Evolutionary conservation across 2,888 invertebrate species (phyloP), one percentile per base, ranked within the genome.

Genomic region (Patella pellucida): DNA sequence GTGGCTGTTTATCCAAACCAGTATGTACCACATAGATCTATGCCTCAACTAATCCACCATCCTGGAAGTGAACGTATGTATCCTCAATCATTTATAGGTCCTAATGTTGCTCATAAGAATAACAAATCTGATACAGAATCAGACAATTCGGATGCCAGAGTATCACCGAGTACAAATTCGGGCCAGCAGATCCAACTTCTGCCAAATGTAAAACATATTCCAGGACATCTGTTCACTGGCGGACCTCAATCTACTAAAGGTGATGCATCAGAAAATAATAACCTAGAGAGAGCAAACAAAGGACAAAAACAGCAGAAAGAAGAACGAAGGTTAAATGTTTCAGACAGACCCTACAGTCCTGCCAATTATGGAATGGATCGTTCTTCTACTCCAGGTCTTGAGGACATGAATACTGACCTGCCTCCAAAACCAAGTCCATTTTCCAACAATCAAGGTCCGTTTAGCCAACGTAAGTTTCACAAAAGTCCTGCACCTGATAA

Each of bases 161-260:
- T 62, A 14, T 74, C 73, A 23, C 72, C 71, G 19, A 52, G 78
- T 12, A 75, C 81, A 14, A 78, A 79, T 27, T 74, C 83, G 3
- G 81, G 83, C 51, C 84, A 84, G 62, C 83, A 84, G 52, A 84
- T 88, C 71, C 87, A 87, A 80, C 81, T 89, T 41, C 80, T 89
- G 69, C 88, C 89, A 5, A 88, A 87, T 76, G 88, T 87, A 3
- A 85, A 84, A 78, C 87, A 88, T 80, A 85, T 86, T 1, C 87
- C 87, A 15, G 79, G 84, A 68, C 87, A 87, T 71, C 78, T 86
- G 52, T 73, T 85, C 1, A 56, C 73, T 16, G 62, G 74, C 1
- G 52, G 68, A 7, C 68, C 76, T 16, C 74, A 72, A 27, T 69
- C 52, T 83, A 56, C 19, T 52, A 54, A 72, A 19, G 69, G 56